These are phyloP conservation scores for Lepisosteus oculatus DNA, from an alignment of 2,113 vertebrate species.

Conservation along the genomic window DNA sequence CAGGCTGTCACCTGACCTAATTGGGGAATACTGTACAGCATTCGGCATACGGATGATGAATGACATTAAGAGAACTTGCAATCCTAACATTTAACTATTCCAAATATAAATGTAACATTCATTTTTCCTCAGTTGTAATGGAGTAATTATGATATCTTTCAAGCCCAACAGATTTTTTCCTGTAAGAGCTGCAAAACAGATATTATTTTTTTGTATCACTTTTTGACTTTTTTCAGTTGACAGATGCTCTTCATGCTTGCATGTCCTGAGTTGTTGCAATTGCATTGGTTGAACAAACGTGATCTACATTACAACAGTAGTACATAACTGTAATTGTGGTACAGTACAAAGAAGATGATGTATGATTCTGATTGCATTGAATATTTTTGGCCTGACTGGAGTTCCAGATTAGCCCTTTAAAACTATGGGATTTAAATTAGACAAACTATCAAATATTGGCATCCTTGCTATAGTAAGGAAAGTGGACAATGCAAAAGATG, in stretches of 20 bases:
- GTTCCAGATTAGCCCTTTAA: constrained; percentile 38
- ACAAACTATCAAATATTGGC: constrained; percentile 17
- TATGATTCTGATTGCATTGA: constrained; percentile 27
- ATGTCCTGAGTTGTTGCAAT: constrained; percentile 1
- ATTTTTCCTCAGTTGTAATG: no score
- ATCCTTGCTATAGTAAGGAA: not conserved
- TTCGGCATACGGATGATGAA: no score
- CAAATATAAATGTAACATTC: no score
- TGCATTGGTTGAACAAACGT: constrained; percentile 5
- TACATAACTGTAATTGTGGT: constrained; percentile 23
- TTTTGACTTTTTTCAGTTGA: not conserved
- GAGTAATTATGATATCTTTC: no score
- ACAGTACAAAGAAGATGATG: constrained; percentile 46
- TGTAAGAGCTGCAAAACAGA: no score
- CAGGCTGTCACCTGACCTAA: no score
- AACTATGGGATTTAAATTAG: constrained; percentile 36
- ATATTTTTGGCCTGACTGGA: constrained; percentile 10
- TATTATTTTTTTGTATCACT: no score
- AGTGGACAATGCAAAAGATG: not conserved
- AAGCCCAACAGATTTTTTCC: no score
- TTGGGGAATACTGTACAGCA: no score
- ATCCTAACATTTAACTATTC: no score
- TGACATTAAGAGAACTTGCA: no score
- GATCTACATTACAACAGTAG: constrained; percentile 18
- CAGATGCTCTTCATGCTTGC: constrained; percentile 4